These are phyloP conservation scores for Apocheima hispidaria DNA, from an alignment of 2,888 invertebrate species.

Conservation along the genomic window DNA sequence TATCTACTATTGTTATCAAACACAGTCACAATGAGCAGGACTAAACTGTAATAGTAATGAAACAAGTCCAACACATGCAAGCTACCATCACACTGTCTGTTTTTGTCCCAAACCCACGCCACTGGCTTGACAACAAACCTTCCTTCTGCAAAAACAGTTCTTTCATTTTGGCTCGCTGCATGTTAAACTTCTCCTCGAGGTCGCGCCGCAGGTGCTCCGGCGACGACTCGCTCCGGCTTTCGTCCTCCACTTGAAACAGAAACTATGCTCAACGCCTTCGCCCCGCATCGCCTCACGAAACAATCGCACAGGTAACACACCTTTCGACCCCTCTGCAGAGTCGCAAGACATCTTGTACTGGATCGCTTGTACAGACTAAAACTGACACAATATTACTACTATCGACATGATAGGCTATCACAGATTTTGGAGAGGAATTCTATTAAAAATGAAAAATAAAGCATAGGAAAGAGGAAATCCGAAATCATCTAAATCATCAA, in stretches of 20 bases:
- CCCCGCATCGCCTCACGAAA: constrained; percentile 52
- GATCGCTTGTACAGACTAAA: constrained; percentile 18
- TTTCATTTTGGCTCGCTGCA: constrained; percentile 96
- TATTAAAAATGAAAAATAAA: constrained; percentile 12
- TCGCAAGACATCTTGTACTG: constrained; percentile 69
- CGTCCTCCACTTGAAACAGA: constrained; percentile 79
- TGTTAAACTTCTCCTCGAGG: constrained; percentile 94
- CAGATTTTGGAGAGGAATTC: constrained; percentile 33
- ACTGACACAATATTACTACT: constrained; percentile 17
- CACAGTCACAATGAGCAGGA: constrained; percentile 38
- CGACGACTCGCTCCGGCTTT: constrained; percentile 56
- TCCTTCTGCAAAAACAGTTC: constrained; percentile 97
- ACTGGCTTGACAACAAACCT: constrained; percentile 85
- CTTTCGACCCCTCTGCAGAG: constrained; percentile 63
- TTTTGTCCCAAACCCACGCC: constrained; percentile 42
- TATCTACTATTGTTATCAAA: constrained; percentile 28
- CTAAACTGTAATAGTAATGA: not conserved
- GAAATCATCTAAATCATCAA: not conserved
- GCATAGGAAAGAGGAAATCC: constrained; percentile 19
- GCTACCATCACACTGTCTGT: constrained; percentile 40
- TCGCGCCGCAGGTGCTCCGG: constrained; percentile 73
- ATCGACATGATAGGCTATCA: constrained; percentile 47
- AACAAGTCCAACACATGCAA: constrained; percentile 39
- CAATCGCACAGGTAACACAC: constrained; percentile 67
- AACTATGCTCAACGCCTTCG: constrained; percentile 75